phyloP scores from a whole-genome alignment of 1,140 invertebrate genomes.

The Adelges cooleyi region DNA sequence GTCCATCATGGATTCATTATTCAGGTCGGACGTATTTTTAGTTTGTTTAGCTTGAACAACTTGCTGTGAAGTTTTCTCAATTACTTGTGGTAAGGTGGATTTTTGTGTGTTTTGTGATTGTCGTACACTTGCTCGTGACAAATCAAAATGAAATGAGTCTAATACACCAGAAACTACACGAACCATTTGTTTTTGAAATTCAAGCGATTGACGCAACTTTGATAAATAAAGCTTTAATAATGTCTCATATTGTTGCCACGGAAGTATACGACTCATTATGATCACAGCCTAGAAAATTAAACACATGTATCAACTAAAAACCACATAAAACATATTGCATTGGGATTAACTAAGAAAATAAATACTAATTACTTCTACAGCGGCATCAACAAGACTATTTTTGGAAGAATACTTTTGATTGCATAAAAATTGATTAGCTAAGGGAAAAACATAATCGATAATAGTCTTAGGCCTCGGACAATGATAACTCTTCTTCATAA shows the following conservation, averaged over 20 bases:
- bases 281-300: slow-evolving; percentile 49
- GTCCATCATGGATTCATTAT: slow-evolving; percentile 31
- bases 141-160: slow-evolving; percentile 86
- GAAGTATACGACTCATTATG: slow-evolving; percentile 59
- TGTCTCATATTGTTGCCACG: slow-evolving; percentile 77
- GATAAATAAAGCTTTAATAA: slow-evolving; percentile 67
- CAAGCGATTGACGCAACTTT: slow-evolving; percentile 53
- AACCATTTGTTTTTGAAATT: slow-evolving; percentile 70
- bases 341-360: background rate
- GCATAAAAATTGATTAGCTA: slow-evolving; percentile 67
- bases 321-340: background rate
- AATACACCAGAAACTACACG: slow-evolving; percentile 71
- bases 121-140: slow-evolving; percentile 47
- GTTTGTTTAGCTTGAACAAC: slow-evolving; percentile 33
- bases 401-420: slow-evolving; percentile 62
- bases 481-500: slow-evolving; percentile 23
- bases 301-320: too few species aligned
- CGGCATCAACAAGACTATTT: slow-evolving; percentile 70
- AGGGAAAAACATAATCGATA: slow-evolving; percentile 50
- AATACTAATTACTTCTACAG: slow-evolving; percentile 40
- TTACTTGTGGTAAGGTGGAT: slow-evolving; percentile 32
- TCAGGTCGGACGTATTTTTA: background rate
- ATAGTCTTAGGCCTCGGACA: slow-evolving; percentile 19
- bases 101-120: slow-evolving; percentile 31
- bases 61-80: slow-evolving; percentile 34